Conservation (phyloP, 2,113 vertebrate genomes). For the Actinemys pallida region DNA sequence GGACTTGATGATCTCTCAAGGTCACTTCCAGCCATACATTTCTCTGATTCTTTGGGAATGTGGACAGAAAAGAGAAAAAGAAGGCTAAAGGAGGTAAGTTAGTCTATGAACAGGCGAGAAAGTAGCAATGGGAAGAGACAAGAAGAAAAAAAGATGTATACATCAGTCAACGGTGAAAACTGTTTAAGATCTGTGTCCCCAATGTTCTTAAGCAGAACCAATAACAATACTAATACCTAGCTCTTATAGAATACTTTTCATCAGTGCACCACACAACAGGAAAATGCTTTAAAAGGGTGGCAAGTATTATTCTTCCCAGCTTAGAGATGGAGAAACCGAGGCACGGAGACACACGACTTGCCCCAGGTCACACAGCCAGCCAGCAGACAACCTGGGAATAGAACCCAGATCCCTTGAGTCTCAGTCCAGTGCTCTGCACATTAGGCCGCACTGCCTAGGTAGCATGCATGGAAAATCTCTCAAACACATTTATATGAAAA, state of each 20-base stretch:
- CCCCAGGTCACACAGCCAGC: neutral
- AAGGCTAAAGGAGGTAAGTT: neutral
- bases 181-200: constrained; percentile 29
- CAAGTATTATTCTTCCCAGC: neutral
- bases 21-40: neutral
- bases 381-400: neutral
- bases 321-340: neutral
- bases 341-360: neutral
- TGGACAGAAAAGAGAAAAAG: neutral
- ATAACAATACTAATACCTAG: neutral
- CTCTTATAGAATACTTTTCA: neutral
- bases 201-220: neutral
- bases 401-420: neutral
- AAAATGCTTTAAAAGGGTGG: neutral
- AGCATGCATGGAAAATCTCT: neutral
- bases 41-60: neutral
- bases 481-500: neutral
- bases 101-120: neutral
- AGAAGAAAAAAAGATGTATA: neutral
- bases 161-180: neutral
- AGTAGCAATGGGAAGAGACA: neutral
- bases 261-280: neutral
- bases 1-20: neutral
- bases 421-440: neutral
- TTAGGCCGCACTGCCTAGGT: neutral